Evolutionary conservation across 2,113 vertebrate genomes (phyloP).

Genomic region (Acinonyx jubatus): DNA sequence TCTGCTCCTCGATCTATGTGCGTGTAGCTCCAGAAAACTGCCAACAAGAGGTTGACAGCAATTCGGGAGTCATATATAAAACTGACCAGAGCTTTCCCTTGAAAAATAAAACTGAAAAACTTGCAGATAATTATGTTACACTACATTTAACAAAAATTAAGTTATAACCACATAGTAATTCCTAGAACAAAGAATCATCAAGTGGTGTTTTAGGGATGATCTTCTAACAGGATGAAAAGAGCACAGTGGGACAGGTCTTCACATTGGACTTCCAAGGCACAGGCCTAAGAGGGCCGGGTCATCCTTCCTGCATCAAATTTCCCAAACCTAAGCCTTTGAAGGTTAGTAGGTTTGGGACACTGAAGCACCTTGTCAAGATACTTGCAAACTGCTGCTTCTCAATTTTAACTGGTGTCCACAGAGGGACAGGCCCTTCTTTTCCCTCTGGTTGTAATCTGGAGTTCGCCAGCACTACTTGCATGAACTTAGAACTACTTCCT

Average conservation of each 20-base stretch:
- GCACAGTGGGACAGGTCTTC: not conserved
- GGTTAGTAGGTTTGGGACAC: no score
- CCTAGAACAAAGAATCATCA: not conserved
- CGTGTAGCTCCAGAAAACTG: not conserved
- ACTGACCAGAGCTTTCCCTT: not conserved
- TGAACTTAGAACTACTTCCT: not conserved
- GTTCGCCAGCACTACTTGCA: not conserved
- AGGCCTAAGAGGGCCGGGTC: not conserved
- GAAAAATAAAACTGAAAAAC: not conserved
- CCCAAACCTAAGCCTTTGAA: not conserved
- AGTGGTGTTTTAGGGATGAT: not conserved
- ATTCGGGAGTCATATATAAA: not conserved
- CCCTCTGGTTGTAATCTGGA: not conserved
- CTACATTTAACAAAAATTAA: constrained; percentile 13
- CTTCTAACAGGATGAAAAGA: not conserved
- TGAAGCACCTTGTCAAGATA: not conserved
- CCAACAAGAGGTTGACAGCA: not conserved
- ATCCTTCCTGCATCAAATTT: not conserved
- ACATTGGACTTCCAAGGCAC: not conserved
- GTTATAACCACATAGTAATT: not conserved
- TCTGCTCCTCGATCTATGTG: not conserved
- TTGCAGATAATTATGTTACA: not conserved
- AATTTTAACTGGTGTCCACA: not conserved
- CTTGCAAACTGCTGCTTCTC: not conserved
- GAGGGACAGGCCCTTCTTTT: not conserved